Evolutionary conservation across 2,113 vertebrate genomes (phyloP), one percentile per base, ranked within the genome.

Genomic region (Rhineura floridana): DNA sequence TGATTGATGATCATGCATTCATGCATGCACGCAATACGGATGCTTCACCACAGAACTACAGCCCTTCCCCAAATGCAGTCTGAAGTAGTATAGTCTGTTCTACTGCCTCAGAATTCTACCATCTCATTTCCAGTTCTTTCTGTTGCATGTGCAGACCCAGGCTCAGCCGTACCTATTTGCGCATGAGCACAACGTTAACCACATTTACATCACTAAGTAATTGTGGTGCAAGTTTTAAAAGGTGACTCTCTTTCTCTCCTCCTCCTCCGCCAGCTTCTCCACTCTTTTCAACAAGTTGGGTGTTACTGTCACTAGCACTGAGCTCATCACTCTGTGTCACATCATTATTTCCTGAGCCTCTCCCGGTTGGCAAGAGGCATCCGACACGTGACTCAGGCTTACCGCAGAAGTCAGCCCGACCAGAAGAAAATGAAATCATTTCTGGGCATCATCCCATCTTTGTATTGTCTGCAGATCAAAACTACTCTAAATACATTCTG

Each of bases 321-420:
- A 86, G 87, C 87, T 81, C 21, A n/a, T 84, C 63, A 21, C 52
- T 63, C 69, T 62, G 79, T 80, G 23, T 94, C 78, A 9, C 0
- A 0, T 19, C 0, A 0, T 84, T 70, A 86, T 52, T 89, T 42
- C 46, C 83, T 2, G 42, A 78, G 75, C 62, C 79, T 52, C 63
- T 90, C 87, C 86, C n/a, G 0, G 0, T 28, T 7, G 78, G 39
- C 83, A 76, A 91, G 85, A 88, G 63, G 39, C 4, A 88, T 94
- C 91, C 90, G 89, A 88, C 1, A 0, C 36, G 52, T 92, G 93
- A 94, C 42, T 94, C 94, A 95, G 89, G 4, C 86, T 6, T 0
- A 78, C 84, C 19, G 78, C 0, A 0, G 89, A 82, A 55, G 46
- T 10, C 50, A 1, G 85, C 21, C 62, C 0, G 1, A 91, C 21